Percentiles rank a stretch among this genome's conserved stretches.
Conservation (phyloP, 2,797 vertebrate genomes). For the Tiaroga cobitis region DNA sequence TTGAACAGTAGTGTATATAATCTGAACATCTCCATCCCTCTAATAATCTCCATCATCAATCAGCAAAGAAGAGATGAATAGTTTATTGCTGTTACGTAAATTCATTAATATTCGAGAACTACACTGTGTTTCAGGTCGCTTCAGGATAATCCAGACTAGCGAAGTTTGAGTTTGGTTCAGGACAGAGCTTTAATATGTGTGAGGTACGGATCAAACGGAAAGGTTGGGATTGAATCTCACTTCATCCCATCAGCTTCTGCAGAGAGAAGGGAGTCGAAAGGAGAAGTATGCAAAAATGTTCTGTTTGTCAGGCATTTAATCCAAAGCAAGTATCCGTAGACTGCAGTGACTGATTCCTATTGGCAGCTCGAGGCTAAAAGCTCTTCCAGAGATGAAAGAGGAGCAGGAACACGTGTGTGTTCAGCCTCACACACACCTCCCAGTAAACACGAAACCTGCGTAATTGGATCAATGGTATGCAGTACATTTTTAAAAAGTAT, state of each 20-base stretch:
- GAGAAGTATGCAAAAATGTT: conserved; percentile 10
- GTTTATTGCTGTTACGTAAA: not conserved
- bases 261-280: not conserved
- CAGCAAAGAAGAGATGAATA: not conserved
- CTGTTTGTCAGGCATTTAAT: not conserved
- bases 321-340: not conserved
- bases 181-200: not conserved
- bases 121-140: not conserved
- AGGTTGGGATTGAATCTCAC: conserved; percentile 8
- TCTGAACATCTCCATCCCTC: not conserved
- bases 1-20: not conserved
- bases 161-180: conserved; percentile 11
- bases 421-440: not conserved
- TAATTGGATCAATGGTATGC: not conserved
- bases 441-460: not conserved
- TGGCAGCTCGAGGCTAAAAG: not conserved
- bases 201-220: conserved; percentile 15
- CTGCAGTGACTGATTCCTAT: not conserved
- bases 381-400: not conserved
- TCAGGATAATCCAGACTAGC: not conserved
- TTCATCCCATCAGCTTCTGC: conserved; percentile 12
- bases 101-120: not conserved
- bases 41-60: not conserved
- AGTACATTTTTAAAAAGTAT: not conserved
- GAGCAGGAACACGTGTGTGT: not conserved